These are phyloP conservation scores for Parotocinclus haroldoi DNA, from an alignment of 2,797 vertebrate genomes.

Conservation along the genomic window DNA sequence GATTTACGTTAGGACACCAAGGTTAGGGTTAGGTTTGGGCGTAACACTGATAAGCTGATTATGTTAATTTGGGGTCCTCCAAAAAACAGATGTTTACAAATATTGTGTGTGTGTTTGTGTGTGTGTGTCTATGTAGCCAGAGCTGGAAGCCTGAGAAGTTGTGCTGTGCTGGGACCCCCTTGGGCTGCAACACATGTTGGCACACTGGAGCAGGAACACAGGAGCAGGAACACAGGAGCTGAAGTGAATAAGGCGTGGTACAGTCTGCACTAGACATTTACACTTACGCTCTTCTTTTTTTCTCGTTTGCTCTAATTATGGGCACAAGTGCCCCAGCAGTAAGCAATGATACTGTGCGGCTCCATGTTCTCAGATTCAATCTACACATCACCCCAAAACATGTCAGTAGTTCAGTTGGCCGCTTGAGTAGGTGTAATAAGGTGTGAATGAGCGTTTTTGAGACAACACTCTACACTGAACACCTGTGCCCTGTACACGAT, in stretches of 20 bases:
- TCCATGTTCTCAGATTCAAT: neutral
- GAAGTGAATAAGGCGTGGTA: slow-evolving; percentile 68
- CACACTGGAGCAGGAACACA: slow-evolving; percentile 54
- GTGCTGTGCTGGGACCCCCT: slow-evolving; percentile 58
- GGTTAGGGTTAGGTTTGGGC: no score
- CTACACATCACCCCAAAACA: neutral
- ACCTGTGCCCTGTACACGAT: no score
- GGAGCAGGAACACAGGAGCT: slow-evolving; percentile 52
- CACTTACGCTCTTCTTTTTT: neutral
- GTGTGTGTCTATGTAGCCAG: slow-evolving; percentile 32
- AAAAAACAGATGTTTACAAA: no score
- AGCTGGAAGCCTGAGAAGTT: slow-evolving; percentile 54
- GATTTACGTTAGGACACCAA: no score
- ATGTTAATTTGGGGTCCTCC: no score
- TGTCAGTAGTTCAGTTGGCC: no score
- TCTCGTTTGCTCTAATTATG: no score
- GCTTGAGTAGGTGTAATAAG: no score
- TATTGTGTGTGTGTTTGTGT: slow-evolving; percentile 35
- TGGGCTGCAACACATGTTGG: slow-evolving; percentile 66
- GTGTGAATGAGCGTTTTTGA: no score
- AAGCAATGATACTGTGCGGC: neutral
- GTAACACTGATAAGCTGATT: no score
- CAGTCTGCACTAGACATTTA: neutral
- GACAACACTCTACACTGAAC: no score
- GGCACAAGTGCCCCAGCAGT: no score